Conservation (phyloP, 2,888 invertebrate genomes). For the Ochropleura plecta region DNA sequence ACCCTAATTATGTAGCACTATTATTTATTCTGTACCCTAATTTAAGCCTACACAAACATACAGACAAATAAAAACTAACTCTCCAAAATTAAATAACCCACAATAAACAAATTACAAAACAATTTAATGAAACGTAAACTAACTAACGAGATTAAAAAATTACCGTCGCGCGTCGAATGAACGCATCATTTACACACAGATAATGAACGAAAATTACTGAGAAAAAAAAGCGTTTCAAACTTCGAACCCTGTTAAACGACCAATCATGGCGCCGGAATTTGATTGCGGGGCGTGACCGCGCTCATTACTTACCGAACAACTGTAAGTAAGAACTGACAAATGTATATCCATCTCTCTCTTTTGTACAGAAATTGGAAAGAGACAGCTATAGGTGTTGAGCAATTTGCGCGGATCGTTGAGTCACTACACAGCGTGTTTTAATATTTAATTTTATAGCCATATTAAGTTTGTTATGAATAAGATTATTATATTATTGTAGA, state of each 20-base stretch:
- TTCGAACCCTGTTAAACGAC: conserved; percentile 83
- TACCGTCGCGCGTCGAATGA: conserved; percentile 64
- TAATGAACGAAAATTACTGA: conserved; percentile 82
- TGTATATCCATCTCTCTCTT: conserved; percentile 70
- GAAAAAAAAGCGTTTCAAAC: conserved; percentile 80
- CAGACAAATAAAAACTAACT: conserved; percentile 16
- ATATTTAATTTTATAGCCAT: conserved; percentile 87
- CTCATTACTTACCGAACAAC: conserved; percentile 84
- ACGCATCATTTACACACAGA: conserved; percentile 71
- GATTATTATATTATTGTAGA: conserved; percentile 82
- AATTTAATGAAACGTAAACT: conserved; percentile 61
- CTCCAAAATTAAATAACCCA: conserved; percentile 51
- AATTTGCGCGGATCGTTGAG: conserved; percentile 77
- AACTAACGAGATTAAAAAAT: conserved; percentile 68
- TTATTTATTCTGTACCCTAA: neutral
- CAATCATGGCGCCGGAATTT: conserved; percentile 81
- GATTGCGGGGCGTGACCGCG: conserved; percentile 87
- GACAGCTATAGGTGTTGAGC: conserved; percentile 66
- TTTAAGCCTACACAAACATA: neutral
- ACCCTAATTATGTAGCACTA: neutral
- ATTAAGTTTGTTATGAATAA: conserved; percentile 87
- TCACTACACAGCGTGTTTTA: conserved; percentile 85
- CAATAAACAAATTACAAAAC: conserved; percentile 53
- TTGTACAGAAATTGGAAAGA: conserved; percentile 60
- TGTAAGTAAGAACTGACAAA: conserved; percentile 54